phyloP scores from a whole-genome alignment of 2,888 invertebrate genomes.

The Unio pictorum region DNA sequence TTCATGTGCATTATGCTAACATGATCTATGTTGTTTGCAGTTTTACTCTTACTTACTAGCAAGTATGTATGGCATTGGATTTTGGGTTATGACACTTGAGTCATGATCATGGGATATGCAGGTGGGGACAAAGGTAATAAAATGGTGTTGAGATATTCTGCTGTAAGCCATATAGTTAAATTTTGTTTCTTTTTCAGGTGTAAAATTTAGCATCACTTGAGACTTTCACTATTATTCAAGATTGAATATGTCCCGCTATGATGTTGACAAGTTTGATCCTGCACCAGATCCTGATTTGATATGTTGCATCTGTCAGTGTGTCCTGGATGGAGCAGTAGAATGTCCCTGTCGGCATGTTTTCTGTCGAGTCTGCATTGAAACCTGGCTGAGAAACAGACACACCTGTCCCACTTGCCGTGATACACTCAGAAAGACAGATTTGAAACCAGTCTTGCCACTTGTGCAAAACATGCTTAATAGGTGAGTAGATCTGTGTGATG shows the following conservation, averaged over 20 bases:
- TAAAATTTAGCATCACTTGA: no score
- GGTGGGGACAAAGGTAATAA: no score
- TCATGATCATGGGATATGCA: no score
- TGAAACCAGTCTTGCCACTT: constrained; percentile 59
- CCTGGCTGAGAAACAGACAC: constrained; percentile 48
- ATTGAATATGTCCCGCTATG: constrained; percentile 52
- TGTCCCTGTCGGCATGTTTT: constrained; percentile 67
- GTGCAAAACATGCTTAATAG: constrained; percentile 64
- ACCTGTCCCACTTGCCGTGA: constrained; percentile 64
- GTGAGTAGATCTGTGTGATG: constrained; percentile 6
- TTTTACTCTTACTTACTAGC: no score
- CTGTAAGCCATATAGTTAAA: no score
- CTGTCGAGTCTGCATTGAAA: constrained; percentile 61
- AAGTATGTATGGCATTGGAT: no score
- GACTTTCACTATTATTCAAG: not conserved
- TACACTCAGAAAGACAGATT: constrained; percentile 29
- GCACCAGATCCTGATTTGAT: constrained; percentile 62
- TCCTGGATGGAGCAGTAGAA: constrained; percentile 60
- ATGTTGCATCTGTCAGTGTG: constrained; percentile 66
- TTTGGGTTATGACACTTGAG: no score
- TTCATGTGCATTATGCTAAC: no score
- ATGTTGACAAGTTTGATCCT: constrained; percentile 62
- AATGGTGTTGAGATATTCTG: no score
- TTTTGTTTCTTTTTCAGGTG: no score
- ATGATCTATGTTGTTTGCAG: no score